Conservation (phyloP, 2,113 vertebrate genomes). For the Dunckerocampus dactyliophorus region DNA sequence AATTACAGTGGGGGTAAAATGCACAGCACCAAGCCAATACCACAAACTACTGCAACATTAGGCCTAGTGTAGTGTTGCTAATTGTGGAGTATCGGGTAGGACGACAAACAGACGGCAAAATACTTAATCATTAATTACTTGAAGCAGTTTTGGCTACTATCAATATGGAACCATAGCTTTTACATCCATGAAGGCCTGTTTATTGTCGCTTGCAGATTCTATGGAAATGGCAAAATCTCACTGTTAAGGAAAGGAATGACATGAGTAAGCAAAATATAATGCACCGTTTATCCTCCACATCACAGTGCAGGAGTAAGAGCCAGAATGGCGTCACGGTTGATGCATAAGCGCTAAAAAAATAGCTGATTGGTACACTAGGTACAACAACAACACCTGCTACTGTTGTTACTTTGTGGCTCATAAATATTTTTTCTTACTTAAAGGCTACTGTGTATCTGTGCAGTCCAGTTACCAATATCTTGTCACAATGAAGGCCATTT, state of each 20-base stretch:
- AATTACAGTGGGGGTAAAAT: slow-evolving; percentile 12
- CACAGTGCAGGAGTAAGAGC: slow-evolving; percentile 23
- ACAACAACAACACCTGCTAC: neutral
- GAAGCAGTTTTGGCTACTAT: slow-evolving; percentile 6
- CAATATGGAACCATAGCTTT: neutral
- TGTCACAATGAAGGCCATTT: slow-evolving; percentile 30
- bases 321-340: no score
- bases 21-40: slow-evolving; percentile 12
- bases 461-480: slow-evolving; percentile 8
- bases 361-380: no score
- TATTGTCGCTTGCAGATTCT: neutral
- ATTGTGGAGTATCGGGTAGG: neutral
- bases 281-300: slow-evolving; percentile 40
- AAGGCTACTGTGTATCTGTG: neutral
- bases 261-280: slow-evolving; percentile 54
- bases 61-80: neutral
- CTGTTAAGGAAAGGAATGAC: slow-evolving; percentile 11
- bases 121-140: neutral
- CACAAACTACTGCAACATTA: slow-evolving; percentile 11
- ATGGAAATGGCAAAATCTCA: slow-evolving; percentile 22
- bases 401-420: neutral
- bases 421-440: neutral
- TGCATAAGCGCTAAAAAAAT: no score
- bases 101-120: slow-evolving; percentile 1
- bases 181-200: neutral